These are phyloP conservation scores for Semnopithecus entellus DNA, from an alignment of 2,113 vertebrate genomes.

Conservation along the genomic window DNA sequence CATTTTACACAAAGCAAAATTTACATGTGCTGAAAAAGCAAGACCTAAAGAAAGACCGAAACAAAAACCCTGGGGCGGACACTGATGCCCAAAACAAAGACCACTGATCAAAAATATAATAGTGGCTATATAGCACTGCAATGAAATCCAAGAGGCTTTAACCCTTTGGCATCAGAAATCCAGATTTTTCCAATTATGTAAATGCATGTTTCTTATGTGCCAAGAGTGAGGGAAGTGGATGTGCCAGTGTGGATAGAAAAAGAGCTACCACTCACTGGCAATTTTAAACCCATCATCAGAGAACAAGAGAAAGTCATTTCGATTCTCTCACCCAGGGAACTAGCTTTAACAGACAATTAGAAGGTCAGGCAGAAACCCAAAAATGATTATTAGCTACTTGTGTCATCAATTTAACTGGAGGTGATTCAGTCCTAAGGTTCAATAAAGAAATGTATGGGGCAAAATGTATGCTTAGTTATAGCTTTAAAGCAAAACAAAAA, in stretches of 20 bases:
- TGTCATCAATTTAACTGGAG: constrained; percentile 8
- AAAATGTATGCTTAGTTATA: background rate
- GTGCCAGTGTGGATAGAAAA: constrained; percentile 50
- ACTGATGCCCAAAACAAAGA: constrained; percentile 43
- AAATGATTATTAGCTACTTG: background rate
- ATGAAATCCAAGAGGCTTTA: constrained; percentile 63
- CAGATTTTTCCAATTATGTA: constrained; percentile 26
- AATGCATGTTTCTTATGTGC: background rate
- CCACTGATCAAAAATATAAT: constrained; percentile 74
- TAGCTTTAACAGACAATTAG: constrained; percentile 14
- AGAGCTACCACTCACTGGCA: constrained; percentile 10
- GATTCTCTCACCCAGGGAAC: background rate
- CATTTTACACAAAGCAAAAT: constrained; percentile 82
- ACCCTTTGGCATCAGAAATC: constrained; percentile 78
- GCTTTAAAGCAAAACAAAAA: background rate
- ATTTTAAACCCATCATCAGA: constrained; percentile 85
- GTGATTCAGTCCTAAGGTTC: constrained; percentile 31
- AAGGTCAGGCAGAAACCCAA: constrained; percentile 13
- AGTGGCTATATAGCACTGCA: constrained; percentile 81
- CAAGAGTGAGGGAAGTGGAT: constrained; percentile 45
- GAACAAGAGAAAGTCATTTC: constrained; percentile 74
- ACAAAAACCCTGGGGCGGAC: constrained; percentile 77
- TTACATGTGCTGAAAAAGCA: constrained; percentile 82
- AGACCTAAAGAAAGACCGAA: constrained; percentile 76
- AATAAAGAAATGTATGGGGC: constrained; percentile 18